phyloP scores from a whole-genome alignment of 2,888 invertebrate genomes.

The Notocelia uddmanniana region DNA sequence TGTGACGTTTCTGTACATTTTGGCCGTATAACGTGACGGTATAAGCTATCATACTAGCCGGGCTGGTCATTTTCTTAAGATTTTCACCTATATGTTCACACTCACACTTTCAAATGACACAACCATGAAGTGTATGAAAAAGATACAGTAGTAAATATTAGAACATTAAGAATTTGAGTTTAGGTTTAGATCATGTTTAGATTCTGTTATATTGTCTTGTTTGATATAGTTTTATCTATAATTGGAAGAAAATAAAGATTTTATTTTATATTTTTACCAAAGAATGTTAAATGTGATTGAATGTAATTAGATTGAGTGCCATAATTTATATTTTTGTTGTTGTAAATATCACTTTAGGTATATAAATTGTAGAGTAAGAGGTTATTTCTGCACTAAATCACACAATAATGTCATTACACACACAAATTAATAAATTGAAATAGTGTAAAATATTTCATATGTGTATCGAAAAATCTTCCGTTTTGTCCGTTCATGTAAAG shows the following conservation, averaged over 20 bases:
- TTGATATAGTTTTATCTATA: conserved; percentile 24
- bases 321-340: conserved; percentile 33
- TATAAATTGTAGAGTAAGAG: conserved; percentile 16
- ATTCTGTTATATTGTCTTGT: conserved; percentile 14
- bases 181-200: too few relatives aligned
- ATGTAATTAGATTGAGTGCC: conserved; percentile 32
- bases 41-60: too few relatives aligned
- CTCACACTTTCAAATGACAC: too few relatives aligned
- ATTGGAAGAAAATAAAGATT: conserved; percentile 2
- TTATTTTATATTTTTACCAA: conserved; percentile 32
- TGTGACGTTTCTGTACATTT: too few relatives aligned
- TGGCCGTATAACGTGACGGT: too few relatives aligned
- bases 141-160: background rate
- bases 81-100: too few relatives aligned
- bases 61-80: too few relatives aligned
- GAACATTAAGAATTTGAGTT: background rate
- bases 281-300: conserved; percentile 24
- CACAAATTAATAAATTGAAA: conserved; percentile 4
- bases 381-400: conserved; percentile 24
- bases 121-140: background rate
- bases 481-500: background rate
- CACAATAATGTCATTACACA: conserved; percentile 2
- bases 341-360: conserved; percentile 24
- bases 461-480: background rate
- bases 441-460: conserved; percentile 16